Evolutionary conservation across 2,888 invertebrate species (phyloP).

Genomic region (Tenthredo mesomela): DNA sequence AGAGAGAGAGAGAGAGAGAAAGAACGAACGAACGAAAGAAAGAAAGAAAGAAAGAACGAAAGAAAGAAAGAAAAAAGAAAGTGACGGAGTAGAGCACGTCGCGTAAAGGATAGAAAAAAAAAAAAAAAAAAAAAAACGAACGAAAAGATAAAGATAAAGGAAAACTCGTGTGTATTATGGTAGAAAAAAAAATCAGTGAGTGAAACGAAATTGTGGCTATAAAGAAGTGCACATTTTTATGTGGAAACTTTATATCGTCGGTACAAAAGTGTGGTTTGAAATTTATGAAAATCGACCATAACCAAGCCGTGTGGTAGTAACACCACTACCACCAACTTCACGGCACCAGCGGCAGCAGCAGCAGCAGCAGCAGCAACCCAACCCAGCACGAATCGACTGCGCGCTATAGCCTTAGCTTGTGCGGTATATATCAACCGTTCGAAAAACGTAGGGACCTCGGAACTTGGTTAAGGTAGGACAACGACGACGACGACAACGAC

Average conservation of each 20-base stretch:
- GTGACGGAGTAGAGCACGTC: background rate
- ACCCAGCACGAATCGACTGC: conserved; percentile 52
- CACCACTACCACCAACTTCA: conserved; percentile 35
- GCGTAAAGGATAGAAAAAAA: conserved; percentile 21
- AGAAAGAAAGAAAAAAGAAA: background rate
- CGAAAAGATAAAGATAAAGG: background rate
- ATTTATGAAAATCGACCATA: conserved; percentile 47
- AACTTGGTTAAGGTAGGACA: conserved; percentile 51
- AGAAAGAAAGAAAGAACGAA: background rate
- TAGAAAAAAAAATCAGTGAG: conserved; percentile 35
- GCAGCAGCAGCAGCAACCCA: conserved; percentile 39
- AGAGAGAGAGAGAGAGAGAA: background rate
- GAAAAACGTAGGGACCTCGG: conserved; percentile 69
- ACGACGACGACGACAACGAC: conserved; percentile 50
- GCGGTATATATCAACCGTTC: conserved; percentile 65
- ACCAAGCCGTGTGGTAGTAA: conserved; percentile 44
- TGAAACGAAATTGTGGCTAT: conserved; percentile 19
- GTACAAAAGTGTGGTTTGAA: conserved; percentile 40
- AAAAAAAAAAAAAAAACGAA: too few species aligned
- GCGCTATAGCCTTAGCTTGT: conserved; percentile 58
- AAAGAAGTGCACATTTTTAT: conserved; percentile 22
- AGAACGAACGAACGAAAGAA: background rate
- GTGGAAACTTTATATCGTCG: conserved; percentile 10
- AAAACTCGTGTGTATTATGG: background rate
- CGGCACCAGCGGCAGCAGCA: conserved; percentile 14